Evolutionary conservation across 2,888 invertebrate species (phyloP).

Genomic region (Ectemnius continuus): DNA sequence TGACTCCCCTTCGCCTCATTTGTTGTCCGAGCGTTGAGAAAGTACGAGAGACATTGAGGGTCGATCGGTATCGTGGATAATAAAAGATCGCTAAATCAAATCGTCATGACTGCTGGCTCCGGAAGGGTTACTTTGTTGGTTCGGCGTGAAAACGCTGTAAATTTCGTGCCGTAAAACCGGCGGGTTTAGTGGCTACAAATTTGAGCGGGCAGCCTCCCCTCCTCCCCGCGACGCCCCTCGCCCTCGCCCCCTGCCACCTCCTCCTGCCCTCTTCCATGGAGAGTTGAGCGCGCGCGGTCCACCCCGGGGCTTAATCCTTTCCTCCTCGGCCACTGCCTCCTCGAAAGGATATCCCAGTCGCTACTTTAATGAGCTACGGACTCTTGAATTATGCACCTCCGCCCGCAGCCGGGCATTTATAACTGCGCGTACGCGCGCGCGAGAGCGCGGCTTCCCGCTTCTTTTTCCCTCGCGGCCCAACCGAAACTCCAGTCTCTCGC

Average conservation of each 20-base stretch:
- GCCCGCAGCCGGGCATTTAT: constrained; percentile 52
- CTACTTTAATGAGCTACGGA: constrained; percentile 74
- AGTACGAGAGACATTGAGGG: too few relatives aligned
- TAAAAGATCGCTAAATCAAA: constrained; percentile 69
- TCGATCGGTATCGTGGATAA: constrained; percentile 64
- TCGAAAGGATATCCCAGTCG: constrained; percentile 58
- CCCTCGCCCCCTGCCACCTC: constrained; percentile 3
- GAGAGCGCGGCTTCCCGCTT: constrained; percentile 6
- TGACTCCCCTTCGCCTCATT: too few relatives aligned
- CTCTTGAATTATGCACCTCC: constrained; percentile 73
- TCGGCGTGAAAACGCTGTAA: constrained; percentile 74
- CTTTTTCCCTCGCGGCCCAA: constrained; percentile 12
- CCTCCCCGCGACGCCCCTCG: background rate
- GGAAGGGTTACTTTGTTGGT: constrained; percentile 70
- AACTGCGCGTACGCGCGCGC: constrained; percentile 33
- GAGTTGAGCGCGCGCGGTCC: constrained; percentile 1
- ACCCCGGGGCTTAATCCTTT: constrained; percentile 65
- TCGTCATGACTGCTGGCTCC: constrained; percentile 37
- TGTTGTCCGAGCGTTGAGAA: too few relatives aligned
- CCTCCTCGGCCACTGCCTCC: constrained; percentile 40
- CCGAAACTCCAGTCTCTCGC: constrained; percentile 20
- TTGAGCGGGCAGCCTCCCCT: constrained; percentile 64
- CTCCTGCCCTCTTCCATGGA: background rate
- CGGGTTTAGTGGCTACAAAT: constrained; percentile 76
- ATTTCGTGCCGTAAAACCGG: constrained; percentile 73